phyloP scores from a whole-genome alignment of 2,113 vertebrate species.

The Himantopus leucocephalus region DNA sequence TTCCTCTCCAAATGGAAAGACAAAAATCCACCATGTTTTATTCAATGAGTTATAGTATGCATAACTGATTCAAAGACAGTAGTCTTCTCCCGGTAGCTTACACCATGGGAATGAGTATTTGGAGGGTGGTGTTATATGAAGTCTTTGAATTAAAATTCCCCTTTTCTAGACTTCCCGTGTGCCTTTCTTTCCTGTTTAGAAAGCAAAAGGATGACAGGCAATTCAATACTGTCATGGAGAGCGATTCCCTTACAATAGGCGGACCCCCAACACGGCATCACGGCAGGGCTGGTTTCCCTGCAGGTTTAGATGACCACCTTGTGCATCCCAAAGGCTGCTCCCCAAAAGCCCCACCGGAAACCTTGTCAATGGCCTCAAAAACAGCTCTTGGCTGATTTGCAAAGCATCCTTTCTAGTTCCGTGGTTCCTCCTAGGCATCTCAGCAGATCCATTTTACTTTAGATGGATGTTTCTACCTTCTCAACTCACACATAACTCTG shows the following conservation, averaged over 20 bases:
- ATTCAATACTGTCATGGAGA: neutral
- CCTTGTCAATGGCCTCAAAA: neutral
- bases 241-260: neutral
- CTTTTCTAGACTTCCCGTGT: constrained; percentile 1
- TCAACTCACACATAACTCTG: neutral
- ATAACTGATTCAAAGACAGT: neutral
- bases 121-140: neutral
- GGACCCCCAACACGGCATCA: neutral
- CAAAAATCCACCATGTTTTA: neutral
- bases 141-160: constrained; percentile 1
- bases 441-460: neutral
- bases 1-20: neutral
- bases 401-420: neutral
- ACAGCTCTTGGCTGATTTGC: neutral
- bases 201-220: constrained; percentile 15
- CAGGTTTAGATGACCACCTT: neutral
- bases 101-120: neutral
- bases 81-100: neutral
- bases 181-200: constrained; percentile 23
- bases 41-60: neutral
- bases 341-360: neutral
- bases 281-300: neutral
- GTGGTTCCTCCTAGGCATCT: neutral
- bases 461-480: neutral
- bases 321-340: neutral